Base-by-base conservation (phyloP, 1,140 invertebrate species). In the Periplaneta americana region DNA sequence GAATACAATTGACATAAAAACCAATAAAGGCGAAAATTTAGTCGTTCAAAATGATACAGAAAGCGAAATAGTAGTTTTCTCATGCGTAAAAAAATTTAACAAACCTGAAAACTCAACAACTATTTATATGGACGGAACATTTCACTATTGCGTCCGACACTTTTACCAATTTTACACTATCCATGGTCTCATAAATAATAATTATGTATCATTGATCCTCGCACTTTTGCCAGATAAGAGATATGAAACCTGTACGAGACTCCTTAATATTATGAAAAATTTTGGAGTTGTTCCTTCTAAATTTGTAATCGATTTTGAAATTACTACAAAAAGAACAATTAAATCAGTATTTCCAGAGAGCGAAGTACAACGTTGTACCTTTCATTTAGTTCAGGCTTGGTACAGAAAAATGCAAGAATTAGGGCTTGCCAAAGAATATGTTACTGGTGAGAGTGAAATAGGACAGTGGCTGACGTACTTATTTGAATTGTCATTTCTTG, bases 391-490 rank as follows among this genome's bases (percentile, higher is more conserved):
- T 74, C 66, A 81, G 34, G 80, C 80, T 18, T 81, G 80, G 57
- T 81, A 75, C 34, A 11, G 57, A 31, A 33, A 75, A 75, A 81
- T 81, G 22, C 57, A 75, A 75, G n/a, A 74, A 31, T 34, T 75
- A 32, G 80, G 80, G 31, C 74, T 81, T 28, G 33, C 80, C 31
- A 32, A 75, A 34, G 32, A 81, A 15, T 81, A 81, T 35, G 11
- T 74, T 34, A 35, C 66, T 28, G 74, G 74, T 74, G 36, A 81
- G 34, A 34, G 28, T 28, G 80, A 81, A 35, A 34, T 75, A 34
- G 80, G 80, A 10, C 33, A 74, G 22, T 75, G 80, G 57, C 35
- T 81, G 18, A 48, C 18, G 13, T 75, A 81, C 75, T n/a, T 22
- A 33, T 81, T 75, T 36, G 80, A 31, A 31, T 35, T 81, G 31